Base-by-base conservation (phyloP, 2,797 vertebrate genomes). In the Acanthis flammea region DNA sequence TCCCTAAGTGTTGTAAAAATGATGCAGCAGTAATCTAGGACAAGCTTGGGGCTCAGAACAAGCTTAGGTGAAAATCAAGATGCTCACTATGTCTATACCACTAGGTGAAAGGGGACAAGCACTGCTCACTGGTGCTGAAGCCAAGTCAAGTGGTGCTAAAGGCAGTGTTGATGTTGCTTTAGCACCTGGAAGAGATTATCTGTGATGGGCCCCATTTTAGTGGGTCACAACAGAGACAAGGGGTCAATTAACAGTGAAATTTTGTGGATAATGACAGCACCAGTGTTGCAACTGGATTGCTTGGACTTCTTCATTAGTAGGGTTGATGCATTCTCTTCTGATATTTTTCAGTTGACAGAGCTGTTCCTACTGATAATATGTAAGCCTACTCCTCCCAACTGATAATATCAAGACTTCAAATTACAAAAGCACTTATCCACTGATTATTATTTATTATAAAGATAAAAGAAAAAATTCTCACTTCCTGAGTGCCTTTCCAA, bases 11-110 rank as follows among this genome's bases (percentile, higher is more conserved):
- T 42, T 72, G 27, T 31, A 41, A 41, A 86, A 79, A 70, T 22
- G 14, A 28, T 27, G 19, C 17, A 15, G 18, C 35, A 53, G 19
- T 13, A 91, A 86, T 3, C 12, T 62, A 60, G 22, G 41, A 67
- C 7, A 67, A 58, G 4, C n/a, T 31, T 22, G 22, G 14, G 21
- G 12, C 10, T 28, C 72, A 31, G 23, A 58, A 14, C 17, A 48
- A 68, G 6, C 8, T 37, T 23, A 55, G 21, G 19, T 37, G 27
- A 72, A 85, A 85, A 89, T 41, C 7, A 16, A 35, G 63, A 23
- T 25, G 28, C 18, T 45, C 2, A 2, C 31, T 68, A 2, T 31
- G 10, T 44, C 44, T 37, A 3, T 12, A 27, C 2, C 3, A 3
- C 31, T 11, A 41, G 48, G 30, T 37, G 55, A 50, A 88, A 42